Percentiles rank a stretch among this genome's conserved stretches.
phyloP scores from a whole-genome alignment of 2,888 invertebrate species.

The Eucriotettix oculatus region DNA sequence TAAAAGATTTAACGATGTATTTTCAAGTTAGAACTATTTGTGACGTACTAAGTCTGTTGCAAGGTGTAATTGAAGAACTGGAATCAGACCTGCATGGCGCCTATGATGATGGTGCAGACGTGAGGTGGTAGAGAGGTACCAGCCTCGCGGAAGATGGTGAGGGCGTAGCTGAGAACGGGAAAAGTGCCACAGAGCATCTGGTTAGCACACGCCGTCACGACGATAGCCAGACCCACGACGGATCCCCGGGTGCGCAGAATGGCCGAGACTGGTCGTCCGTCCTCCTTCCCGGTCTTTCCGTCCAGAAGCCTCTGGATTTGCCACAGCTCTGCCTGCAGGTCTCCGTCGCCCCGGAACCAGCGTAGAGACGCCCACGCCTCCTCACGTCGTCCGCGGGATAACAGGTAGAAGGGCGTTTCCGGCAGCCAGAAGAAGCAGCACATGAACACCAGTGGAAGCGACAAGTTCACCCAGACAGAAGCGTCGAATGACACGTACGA shows the following conservation, averaged over 20 bases:
- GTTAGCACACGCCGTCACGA: neutral
- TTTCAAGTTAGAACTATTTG: no score
- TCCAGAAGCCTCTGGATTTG: neutral
- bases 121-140: constrained; percentile 33
- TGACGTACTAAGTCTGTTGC: no score
- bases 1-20: no score
- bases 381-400: constrained; percentile 25
- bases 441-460: constrained; percentile 30
- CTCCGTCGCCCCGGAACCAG: constrained; percentile 15
- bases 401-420: constrained; percentile 39
- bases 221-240: neutral
- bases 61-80: no score
- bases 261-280: neutral
- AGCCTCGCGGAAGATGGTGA: constrained; percentile 33
- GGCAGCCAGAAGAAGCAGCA: constrained; percentile 33
- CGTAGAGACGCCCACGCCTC: constrained; percentile 26
- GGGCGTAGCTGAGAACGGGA: constrained; percentile 30
- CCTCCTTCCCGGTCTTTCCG: no score
- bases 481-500: constrained; percentile 30
- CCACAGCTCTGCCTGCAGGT: neutral
- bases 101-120: constrained; percentile 40
- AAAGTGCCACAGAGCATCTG: neutral
- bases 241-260: neutral
- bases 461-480: constrained; percentile 23
- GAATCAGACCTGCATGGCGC: constrained; percentile 29